Conservation (phyloP, 2,797 vertebrate genomes). For the Myotis pilosus region DNA sequence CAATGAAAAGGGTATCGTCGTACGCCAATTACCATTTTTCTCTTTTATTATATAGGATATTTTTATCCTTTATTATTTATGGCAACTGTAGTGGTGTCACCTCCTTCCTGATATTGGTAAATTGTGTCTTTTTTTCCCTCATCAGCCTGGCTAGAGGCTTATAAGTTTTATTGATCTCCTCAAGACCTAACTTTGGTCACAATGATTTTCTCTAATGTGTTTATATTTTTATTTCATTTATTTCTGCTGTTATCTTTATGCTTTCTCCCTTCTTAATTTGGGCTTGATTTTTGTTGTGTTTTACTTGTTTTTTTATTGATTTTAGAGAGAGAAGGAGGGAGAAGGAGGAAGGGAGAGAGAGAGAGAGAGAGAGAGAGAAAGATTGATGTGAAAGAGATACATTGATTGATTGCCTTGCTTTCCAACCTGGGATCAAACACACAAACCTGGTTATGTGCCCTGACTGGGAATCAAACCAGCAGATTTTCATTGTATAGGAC, state of each 20-base stretch:
- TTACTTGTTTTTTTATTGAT: neutral
- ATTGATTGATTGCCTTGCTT: neutral
- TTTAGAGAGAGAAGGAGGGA: neutral
- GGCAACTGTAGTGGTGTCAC: neutral
- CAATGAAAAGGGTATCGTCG: too few relatives aligned
- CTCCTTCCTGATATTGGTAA: neutral
- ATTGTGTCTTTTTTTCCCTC: neutral
- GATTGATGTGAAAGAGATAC: neutral
- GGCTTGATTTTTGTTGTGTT: neutral
- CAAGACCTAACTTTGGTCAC: neutral
- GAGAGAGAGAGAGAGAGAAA: neutral
- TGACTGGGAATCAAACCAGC: neutral
- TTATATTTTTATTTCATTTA: constrained; percentile 30
- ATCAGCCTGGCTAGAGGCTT: neutral
- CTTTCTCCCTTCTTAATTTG: constrained; percentile 11
- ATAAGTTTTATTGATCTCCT: constrained; percentile 15
- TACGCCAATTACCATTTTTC: too few relatives aligned
- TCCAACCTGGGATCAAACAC: neutral
- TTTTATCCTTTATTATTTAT: neutral
- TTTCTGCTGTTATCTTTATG: constrained; percentile 8
- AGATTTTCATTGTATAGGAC: neutral
- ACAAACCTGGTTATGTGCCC: neutral
- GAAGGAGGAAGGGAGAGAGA: too few relatives aligned
- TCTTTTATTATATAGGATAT: too few relatives aligned
- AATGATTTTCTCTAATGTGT: constrained; percentile 36